phyloP scores from a whole-genome alignment of 2,888 invertebrate genomes.

The Pherbina coryleti region DNA sequence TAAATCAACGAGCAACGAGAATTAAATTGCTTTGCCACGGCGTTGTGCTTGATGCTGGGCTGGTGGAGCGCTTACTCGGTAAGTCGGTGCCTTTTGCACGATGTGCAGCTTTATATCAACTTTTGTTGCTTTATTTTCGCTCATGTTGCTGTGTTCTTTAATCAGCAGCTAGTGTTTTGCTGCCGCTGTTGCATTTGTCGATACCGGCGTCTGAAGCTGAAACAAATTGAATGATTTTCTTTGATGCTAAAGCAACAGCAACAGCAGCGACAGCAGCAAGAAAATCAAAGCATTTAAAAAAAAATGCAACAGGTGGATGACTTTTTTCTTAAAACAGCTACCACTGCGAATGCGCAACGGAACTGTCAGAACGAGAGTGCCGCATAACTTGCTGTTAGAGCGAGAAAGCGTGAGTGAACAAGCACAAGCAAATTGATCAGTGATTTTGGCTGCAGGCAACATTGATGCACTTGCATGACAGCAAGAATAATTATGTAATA shows the following conservation, averaged over 20 bases:
- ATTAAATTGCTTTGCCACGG: slow-evolving; percentile 19
- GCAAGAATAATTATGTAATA: slow-evolving; percentile 66
- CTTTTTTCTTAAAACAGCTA: slow-evolving; percentile 2
- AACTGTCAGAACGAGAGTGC: neutral
- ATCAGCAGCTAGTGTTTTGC: slow-evolving; percentile 14
- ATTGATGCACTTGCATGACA: slow-evolving; percentile 51
- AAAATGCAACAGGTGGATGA: slow-evolving; percentile 23
- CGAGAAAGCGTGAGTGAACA: neutral
- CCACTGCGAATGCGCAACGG: neutral
- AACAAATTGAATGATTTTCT: slow-evolving; percentile 35
- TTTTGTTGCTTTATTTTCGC: neutral
- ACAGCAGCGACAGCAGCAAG: neutral
- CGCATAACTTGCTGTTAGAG: neutral
- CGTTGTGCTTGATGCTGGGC: neutral
- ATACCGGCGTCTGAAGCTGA: slow-evolving; percentile 21
- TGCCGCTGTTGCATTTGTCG: slow-evolving; percentile 13
- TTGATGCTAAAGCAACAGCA: neutral
- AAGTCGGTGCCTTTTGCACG: slow-evolving; percentile 10
- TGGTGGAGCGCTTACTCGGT: neutral
- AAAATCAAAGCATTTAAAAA: neutral
- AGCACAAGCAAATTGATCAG: slow-evolving; percentile 43
- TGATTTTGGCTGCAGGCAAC: slow-evolving; percentile 43
- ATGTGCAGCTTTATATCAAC: neutral
- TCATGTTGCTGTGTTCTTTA: slow-evolving; percentile 7
- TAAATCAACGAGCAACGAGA: slow-evolving; percentile 26